These are phyloP conservation scores for Eumacrocentrus americanus DNA, from an alignment of 2,888 invertebrate genomes.

Conservation along the genomic window DNA sequence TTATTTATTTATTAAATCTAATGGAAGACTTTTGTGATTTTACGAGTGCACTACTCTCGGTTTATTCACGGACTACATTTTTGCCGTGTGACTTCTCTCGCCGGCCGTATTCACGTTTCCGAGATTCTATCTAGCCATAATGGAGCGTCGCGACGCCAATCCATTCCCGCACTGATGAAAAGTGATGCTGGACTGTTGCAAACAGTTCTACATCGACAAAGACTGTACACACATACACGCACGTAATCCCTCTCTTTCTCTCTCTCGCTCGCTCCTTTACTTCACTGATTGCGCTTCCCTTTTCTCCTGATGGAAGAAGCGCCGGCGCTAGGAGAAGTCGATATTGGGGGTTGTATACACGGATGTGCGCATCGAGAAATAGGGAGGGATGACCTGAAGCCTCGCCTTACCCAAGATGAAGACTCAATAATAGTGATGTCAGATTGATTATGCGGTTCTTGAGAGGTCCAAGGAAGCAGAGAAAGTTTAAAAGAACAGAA, in stretches of 20 bases:
- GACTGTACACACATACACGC: conserved; percentile 24
- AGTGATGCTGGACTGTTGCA: conserved; percentile 25
- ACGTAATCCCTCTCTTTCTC: conserved; percentile 29
- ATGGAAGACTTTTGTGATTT: conserved; percentile 60
- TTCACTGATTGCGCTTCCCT: conserved; percentile 1
- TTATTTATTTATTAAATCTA: conserved; percentile 34
- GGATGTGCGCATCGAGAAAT: conserved; percentile 30
- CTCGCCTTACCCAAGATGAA: too few species aligned
- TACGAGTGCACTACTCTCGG: conserved; percentile 40
- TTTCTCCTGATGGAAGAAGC: conserved; percentile 38
- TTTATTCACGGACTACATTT: conserved; percentile 44
- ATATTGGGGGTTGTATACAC: conserved; percentile 41
- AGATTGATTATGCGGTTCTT: too few species aligned
- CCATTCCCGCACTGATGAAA: conserved; percentile 55
- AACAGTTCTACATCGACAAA: conserved; percentile 6
- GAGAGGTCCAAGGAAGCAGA: too few species aligned
- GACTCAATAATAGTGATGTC: too few species aligned
- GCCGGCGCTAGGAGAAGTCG: conserved; percentile 57
- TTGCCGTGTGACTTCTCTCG: conserved; percentile 11
- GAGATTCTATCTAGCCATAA: conserved; percentile 31
- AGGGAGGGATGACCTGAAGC: conserved; percentile 8
- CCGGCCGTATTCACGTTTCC: conserved; percentile 27
- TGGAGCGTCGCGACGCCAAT: conserved; percentile 52
- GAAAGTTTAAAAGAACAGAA: too few species aligned
- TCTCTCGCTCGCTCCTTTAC: conserved; percentile 31